Conservation (phyloP, 2,797 vertebrate genomes). For the Apogon hyalosoma region DNA sequence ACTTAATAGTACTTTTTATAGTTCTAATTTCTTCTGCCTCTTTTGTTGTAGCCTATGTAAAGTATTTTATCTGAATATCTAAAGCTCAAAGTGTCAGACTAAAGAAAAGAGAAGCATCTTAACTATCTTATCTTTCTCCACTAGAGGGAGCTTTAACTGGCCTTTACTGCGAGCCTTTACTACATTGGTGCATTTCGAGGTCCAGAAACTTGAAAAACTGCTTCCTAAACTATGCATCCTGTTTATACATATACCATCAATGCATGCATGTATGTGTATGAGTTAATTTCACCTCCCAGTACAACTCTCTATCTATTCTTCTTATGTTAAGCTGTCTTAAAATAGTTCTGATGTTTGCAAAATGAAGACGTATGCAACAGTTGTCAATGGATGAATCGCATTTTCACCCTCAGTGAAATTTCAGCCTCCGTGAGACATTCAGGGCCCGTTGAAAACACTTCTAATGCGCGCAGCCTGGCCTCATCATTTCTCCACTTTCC, state of each 20-base stretch:
- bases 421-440: background rate
- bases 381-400: too few species aligned
- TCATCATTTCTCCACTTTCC: conserved; percentile 4
- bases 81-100: background rate
- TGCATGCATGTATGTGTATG: background rate
- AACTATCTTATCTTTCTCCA: conserved; percentile 22
- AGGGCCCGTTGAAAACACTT: background rate
- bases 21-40: too few species aligned
- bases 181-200: background rate
- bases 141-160: conserved; percentile 57
- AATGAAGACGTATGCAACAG: too few species aligned
- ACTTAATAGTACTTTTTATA: too few species aligned
- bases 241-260: background rate
- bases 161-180: background rate
- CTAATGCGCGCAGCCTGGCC: background rate
- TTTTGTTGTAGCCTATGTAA: too few species aligned
- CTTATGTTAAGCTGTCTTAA: too few species aligned
- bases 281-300: too few species aligned
- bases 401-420: background rate
- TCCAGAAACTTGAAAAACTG: background rate
- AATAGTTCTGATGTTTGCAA: too few species aligned
- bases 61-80: too few species aligned
- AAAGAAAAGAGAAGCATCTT: too few species aligned
- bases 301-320: too few species aligned
- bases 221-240: background rate